A percentile compares a stretch with the other conserved stretches of the same genome.
Conservation (phyloP, 1,140 invertebrate species). For the Euborellia annulipes region DNA sequence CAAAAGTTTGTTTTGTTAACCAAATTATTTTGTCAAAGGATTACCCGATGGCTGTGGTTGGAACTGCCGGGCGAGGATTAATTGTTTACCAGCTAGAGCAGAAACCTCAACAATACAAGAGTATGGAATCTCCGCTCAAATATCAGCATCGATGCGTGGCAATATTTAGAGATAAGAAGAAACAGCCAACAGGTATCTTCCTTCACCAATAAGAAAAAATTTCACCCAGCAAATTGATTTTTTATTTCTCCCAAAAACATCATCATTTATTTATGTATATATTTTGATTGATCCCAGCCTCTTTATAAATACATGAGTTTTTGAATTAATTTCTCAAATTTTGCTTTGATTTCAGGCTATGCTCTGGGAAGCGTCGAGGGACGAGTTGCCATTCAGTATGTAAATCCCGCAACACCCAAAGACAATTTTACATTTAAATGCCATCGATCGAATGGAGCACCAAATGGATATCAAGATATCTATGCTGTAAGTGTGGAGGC, state of each 20-base stretch:
- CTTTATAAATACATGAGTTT: no score
- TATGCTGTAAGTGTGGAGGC: slow-evolving; percentile 52
- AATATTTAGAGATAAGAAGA: slow-evolving; percentile 79
- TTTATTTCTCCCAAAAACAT: no score
- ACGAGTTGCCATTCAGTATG: slow-evolving; percentile 90
- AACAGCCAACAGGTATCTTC: slow-evolving; percentile 36
- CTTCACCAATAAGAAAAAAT: no score
- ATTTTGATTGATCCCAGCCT: background rate
- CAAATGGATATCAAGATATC: slow-evolving; percentile 66
- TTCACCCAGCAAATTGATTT: no score
- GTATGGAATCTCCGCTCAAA: slow-evolving; percentile 87
- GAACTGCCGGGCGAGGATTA: slow-evolving; percentile 76
- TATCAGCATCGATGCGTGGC: slow-evolving; percentile 87
- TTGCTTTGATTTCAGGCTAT: slow-evolving; percentile 52
- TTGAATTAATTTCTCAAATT: slow-evolving; percentile 8
- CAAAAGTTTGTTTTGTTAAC: no score
- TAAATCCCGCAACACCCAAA: slow-evolving; percentile 83
- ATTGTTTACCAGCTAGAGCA: slow-evolving; percentile 91
- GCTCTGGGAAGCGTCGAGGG: slow-evolving; percentile 88
- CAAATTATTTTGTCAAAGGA: slow-evolving; percentile 36
- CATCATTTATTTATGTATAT: background rate
- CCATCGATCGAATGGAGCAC: slow-evolving; percentile 77
- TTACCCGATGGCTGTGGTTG: slow-evolving; percentile 95
- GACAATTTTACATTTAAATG: slow-evolving; percentile 99
- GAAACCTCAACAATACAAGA: slow-evolving; percentile 81